Evolutionary conservation across 2,113 vertebrate genomes (phyloP), one percentile per base, ranked within the genome.

Genomic region (Bolborhynchus lineola): DNA sequence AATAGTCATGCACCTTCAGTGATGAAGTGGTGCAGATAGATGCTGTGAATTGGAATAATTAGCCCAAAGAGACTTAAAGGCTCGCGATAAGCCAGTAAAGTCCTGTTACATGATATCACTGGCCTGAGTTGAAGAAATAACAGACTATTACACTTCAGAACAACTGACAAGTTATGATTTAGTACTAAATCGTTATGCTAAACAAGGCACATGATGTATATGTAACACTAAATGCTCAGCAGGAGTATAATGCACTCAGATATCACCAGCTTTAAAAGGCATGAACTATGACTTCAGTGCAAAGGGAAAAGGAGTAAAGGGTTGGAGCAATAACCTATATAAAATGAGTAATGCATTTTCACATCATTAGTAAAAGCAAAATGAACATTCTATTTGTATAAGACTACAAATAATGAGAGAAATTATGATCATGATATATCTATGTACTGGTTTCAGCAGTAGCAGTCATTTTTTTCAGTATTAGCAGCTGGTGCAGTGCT

Each of bases 291-390:
- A 39, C 49, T 97, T 68, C 21, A 33, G 33, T 35, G 41, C 13
- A 76, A 31, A 64, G 31, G 11, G 49, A 93, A 96, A 5, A 14
- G 7, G 67, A 95, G 50, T 26, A 69, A 94, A 12, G 28, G 33
- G 82, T 74, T 72, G 44, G 49, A 95, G 20, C 57, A 96, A 83
- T 77, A 93, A 78, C 64, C 67, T 88, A 24, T 60, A 41, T 74
- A 90, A 23, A 92, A 68, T 29, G 52, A 65, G n/a, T 16, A 72
- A 52, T 63, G 8, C 10, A 57, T 82, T 95, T 96, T 92, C 83
- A 49, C 17, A 78, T 77, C 59, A 60, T 87, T 95, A 84, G n/a
- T 84, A 91, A 94, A 89, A 79, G 21, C 12, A 91, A 90, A 97
- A 90, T 24, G 15, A 86, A 74, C 77, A 20, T 52, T 89, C 24